Base-by-base conservation (phyloP, 2,888 invertebrate species). In the Schrankia costaestrigalis region DNA sequence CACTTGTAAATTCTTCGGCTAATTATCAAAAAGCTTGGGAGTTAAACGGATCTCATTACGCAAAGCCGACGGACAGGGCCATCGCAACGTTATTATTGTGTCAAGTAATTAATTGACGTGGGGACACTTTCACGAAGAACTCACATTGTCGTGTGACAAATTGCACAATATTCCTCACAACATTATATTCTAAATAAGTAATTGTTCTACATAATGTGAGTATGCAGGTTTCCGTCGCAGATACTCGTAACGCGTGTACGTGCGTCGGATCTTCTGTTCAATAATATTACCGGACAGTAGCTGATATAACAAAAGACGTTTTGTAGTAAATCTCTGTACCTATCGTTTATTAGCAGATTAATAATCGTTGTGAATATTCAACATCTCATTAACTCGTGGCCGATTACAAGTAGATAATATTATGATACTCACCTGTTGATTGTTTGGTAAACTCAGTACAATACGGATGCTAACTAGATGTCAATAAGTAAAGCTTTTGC, bases 361-460 rank as follows among this genome's bases (percentile, higher is more conserved):
- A 81, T 82, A 71, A 67, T 64, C 54, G 81, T 80, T 79, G 78
- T 81, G 62, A 78, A 76, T 77, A 81, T 79, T 77, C 78, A 78
- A 73, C 28, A 32, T 29, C 67, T 67, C 59, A 57, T 54, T 38
- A 48, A 62, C 49, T 56, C 54, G 62, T 65, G 67, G 73, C 64
- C 56, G 56, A 72, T 72, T 49, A 68, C 58, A 63, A 63, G 56
- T 60, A 57, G 63, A 50, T 51, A 56, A 65, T 58, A 56, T 54
- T 25, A 1, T 60, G 51, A 52, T 51, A 65, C 63, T 60, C 52
- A 64, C 57, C 42, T 51, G 46, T 55, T 46, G 52, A 50, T 58
- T 64, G 44, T 54, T 39, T 30, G 12, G 27, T 24, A 42, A 29
- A 17, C 35, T n/a, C n/a, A n/a, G n/a, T n/a, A n/a, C n/a, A n/a